These are phyloP conservation scores for Nephrocerus scutellatus DNA, from an alignment of 2,888 invertebrate species.

Conservation along the genomic window DNA sequence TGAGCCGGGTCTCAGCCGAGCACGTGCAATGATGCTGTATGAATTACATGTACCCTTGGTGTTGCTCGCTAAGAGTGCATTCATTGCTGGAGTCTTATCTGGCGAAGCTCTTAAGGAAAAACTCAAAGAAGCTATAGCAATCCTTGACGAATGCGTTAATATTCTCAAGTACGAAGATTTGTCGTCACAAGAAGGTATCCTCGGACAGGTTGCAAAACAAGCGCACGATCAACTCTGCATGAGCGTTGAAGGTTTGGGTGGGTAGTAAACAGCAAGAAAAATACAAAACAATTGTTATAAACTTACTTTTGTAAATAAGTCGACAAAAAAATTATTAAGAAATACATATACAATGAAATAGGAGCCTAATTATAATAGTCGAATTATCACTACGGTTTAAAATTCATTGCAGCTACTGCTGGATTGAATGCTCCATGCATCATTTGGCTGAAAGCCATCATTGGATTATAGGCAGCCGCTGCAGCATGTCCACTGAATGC, in stretches of 20 bases:
- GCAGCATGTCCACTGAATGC: conserved; percentile 9
- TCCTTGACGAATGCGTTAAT: conserved; percentile 57
- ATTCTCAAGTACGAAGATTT: conserved; percentile 62
- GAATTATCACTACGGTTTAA: conserved; percentile 7
- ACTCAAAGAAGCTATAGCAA: conserved; percentile 57
- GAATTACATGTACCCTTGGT: conserved; percentile 74
- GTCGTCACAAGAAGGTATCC: conserved; percentile 40
- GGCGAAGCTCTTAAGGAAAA: conserved; percentile 56
- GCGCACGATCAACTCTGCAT: conserved; percentile 36
- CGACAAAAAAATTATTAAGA: not conserved
- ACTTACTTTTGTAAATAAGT: not conserved
- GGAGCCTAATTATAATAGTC: not conserved
- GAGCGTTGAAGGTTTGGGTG: conserved; percentile 40
- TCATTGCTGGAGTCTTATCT: conserved; percentile 53
- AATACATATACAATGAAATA: conserved; percentile 1
- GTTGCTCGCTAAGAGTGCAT: conserved; percentile 60
- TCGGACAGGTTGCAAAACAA: conserved; percentile 37
- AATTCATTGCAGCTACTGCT: conserved; percentile 13
- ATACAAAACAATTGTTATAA: not conserved
- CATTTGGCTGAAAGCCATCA: conserved; percentile 19
- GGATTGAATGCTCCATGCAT: conserved; percentile 17
- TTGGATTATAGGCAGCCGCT: conserved; percentile 15
- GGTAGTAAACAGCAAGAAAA: conserved; percentile 14
- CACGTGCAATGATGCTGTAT: conserved; percentile 71
- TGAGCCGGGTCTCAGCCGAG: conserved; percentile 69